These are phyloP conservation scores for Latrodectus geometricus DNA, from an alignment of 1,140 invertebrate genomes.

Conservation along the genomic window DNA sequence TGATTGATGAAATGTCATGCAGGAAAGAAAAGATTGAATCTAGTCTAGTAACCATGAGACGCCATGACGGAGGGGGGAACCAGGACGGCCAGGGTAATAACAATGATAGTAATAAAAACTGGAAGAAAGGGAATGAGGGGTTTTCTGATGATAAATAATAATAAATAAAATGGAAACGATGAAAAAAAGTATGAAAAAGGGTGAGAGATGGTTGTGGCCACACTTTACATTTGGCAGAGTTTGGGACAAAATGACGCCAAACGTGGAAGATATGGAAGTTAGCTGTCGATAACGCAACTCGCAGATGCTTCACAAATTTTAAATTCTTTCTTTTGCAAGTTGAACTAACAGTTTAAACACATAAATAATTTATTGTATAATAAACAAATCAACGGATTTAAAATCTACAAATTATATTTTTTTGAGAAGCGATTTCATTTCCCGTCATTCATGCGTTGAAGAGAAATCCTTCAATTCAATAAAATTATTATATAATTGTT, in stretches of 20 bases:
- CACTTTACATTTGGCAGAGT: conserved; percentile 53
- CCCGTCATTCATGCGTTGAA: no score
- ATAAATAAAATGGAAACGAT: conserved; percentile 34
- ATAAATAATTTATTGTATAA: no score
- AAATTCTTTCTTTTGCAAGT: no score
- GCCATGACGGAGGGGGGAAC: not conserved
- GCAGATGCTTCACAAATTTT: no score
- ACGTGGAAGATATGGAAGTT: not conserved
- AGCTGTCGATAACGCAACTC: no score
- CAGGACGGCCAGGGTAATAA: conserved; percentile 20
- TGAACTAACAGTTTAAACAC: no score
- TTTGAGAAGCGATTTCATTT: no score
- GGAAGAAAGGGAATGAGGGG: conserved; percentile 11
- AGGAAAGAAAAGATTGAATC: conserved; percentile 58
- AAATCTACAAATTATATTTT: no score
- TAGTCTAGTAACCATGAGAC: not conserved
- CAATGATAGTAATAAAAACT: conserved; percentile 56
- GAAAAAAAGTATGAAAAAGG: conserved; percentile 41
- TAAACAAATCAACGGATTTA: no score
- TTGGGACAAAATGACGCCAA: not conserved
- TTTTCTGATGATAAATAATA: conserved; percentile 56
- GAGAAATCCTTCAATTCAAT: no score
- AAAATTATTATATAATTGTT: no score
- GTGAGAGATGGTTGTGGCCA: conserved; percentile 28
- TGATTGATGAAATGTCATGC: conserved; percentile 61